Evolutionary conservation across 2,888 invertebrate genomes (phyloP).

Genomic region (Rhamphomyia laevipes): DNA sequence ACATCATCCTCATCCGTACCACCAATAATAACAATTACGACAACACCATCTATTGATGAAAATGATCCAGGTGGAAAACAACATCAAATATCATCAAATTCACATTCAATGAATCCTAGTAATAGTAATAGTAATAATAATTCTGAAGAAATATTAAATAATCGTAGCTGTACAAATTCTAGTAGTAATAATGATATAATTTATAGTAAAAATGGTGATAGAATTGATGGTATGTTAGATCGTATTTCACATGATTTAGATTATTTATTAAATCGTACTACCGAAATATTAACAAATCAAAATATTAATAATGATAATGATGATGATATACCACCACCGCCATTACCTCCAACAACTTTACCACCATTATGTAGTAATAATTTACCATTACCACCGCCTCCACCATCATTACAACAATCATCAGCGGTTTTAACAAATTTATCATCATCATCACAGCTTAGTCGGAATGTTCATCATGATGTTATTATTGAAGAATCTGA

Average conservation of each 20-base stretch:
- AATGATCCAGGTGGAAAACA: not conserved
- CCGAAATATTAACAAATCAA: constrained; percentile 22
- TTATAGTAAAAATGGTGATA: constrained; percentile 13
- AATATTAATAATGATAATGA: constrained; percentile 11
- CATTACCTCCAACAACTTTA: constrained; percentile 16
- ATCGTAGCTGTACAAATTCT: not conserved
- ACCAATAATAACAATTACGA: constrained; percentile 22
- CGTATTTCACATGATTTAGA: constrained; percentile 73
- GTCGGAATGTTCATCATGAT: constrained; percentile 22
- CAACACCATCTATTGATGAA: constrained; percentile 12
- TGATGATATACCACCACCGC: constrained; percentile 19
- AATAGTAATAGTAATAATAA: constrained; percentile 1
- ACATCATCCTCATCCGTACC: constrained; percentile 12
- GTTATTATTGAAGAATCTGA: constrained; percentile 24
- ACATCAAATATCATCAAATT: not conserved
- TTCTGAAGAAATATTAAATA: not conserved
- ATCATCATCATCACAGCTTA: constrained; percentile 11
- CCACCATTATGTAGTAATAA: constrained; percentile 17
- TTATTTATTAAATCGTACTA: constrained; percentile 61
- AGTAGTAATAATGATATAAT: not conserved
- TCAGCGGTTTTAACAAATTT: constrained; percentile 15
- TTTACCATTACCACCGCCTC: constrained; percentile 16
- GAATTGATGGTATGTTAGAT: constrained; percentile 56
- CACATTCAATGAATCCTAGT: not conserved
- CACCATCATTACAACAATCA: constrained; percentile 15